Evolutionary conservation across 2,888 invertebrate species (phyloP).

Genomic region (Hyposoter dolosus): DNA sequence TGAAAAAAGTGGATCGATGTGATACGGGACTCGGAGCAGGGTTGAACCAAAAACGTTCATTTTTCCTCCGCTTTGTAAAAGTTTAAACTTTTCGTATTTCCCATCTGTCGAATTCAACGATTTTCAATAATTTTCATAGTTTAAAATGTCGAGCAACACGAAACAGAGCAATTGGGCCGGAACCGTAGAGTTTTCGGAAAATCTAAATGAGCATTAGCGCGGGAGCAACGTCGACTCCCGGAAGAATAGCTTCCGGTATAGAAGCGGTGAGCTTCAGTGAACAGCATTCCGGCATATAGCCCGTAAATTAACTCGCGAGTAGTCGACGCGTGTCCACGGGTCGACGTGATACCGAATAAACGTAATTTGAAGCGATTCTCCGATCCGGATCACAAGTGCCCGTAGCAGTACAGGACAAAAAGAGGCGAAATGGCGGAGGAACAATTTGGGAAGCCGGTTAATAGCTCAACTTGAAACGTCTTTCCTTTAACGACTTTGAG

Average conservation of each 20-base stretch:
- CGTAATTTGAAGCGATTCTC: conserved; percentile 3
- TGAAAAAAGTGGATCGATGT: no score
- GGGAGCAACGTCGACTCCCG: conserved; percentile 8
- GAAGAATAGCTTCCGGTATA: conserved; percentile 45
- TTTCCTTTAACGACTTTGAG: conserved; percentile 35
- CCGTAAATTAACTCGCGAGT: neutral
- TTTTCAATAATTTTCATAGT: neutral
- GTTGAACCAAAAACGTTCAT: no score
- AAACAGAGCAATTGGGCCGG: neutral
- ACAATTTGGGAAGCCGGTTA: conserved; percentile 50
- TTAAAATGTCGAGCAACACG: neutral
- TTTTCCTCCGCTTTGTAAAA: no score
- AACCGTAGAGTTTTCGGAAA: neutral
- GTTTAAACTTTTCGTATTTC: neutral
- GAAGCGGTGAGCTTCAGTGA: conserved; percentile 12
- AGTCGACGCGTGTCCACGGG: conserved; percentile 1
- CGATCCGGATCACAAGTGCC: neutral
- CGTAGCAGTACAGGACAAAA: neutral
- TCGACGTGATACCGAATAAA: conserved; percentile 3
- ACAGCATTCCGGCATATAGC: neutral
- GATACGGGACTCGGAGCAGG: no score
- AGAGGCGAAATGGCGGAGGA: neutral
- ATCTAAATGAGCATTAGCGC: neutral
- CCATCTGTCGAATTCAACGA: neutral
- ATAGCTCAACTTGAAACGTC: conserved; percentile 47